Conservation (phyloP, 2,888 invertebrate species). For the Pseudoips prasinana region DNA sequence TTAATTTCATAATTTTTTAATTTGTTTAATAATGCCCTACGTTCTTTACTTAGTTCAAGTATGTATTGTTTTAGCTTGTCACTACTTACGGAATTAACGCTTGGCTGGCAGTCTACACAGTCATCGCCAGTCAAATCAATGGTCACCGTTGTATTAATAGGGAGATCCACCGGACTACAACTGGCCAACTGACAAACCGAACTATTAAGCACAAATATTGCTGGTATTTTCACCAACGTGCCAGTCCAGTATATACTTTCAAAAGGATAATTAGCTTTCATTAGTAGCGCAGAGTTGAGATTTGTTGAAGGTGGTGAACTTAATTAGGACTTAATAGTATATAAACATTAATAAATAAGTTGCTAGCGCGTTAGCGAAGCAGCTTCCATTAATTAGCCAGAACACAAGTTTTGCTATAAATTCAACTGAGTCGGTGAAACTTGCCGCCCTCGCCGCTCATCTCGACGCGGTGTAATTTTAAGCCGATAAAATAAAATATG, state of each 20-base stretch:
- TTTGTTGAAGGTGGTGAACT: slow-evolving; percentile 7
- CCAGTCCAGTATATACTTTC: slow-evolving; percentile 6
- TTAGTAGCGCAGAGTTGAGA: slow-evolving; percentile 13
- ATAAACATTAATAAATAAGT: slow-evolving; percentile 55
- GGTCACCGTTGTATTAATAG: no score
- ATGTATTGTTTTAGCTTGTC: no score
- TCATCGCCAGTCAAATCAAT: no score
- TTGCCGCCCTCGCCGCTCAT: slow-evolving; percentile 68
- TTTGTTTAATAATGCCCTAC: no score
- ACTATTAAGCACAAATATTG: no score
- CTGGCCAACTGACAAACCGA: no score
- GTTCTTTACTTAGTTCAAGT: no score
- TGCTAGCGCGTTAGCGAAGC: slow-evolving; percentile 58
- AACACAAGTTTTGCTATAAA: slow-evolving; percentile 80
- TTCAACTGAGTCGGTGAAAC: slow-evolving; percentile 66
- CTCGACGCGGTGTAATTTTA: slow-evolving; percentile 66
- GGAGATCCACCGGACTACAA: no score
- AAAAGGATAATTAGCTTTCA: slow-evolving; percentile 11
- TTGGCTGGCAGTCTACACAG: no score
- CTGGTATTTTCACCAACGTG: no score
- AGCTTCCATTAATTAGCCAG: slow-evolving; percentile 77
- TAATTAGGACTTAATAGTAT: slow-evolving; percentile 27
- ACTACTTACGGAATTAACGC: no score
- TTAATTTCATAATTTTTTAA: no score
- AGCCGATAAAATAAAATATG: slow-evolving; percentile 78